Evolutionary conservation across 2,113 vertebrate species (phyloP).

Genomic region (Thunnus thynnus): DNA sequence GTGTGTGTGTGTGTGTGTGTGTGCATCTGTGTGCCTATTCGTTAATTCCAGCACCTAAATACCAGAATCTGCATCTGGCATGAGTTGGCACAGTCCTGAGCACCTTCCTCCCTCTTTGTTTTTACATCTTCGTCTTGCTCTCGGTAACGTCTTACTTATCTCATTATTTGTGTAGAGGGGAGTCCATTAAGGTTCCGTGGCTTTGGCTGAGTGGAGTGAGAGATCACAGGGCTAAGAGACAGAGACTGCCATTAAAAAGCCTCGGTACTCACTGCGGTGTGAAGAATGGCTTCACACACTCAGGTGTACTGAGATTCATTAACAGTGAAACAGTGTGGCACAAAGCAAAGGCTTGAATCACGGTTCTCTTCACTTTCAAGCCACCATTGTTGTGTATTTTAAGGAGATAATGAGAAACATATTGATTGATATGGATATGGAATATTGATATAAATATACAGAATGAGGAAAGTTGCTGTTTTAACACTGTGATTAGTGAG

Average conservation of each 20-base stretch:
- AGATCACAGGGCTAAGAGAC: constrained; percentile 63
- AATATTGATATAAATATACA: background rate
- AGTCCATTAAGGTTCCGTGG: constrained; percentile 73
- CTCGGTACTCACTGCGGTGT: constrained; percentile 47
- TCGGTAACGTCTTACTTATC: constrained; percentile 61
- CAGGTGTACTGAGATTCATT: constrained; percentile 45
- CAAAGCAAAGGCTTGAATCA: constrained; percentile 21
- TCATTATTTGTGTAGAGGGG: constrained; percentile 68
- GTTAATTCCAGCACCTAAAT: constrained; percentile 49
- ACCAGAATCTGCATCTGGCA: constrained; percentile 49
- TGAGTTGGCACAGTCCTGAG: constrained; percentile 26
- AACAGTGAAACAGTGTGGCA: constrained; percentile 31
- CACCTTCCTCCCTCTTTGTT: constrained; percentile 36
- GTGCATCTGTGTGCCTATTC: constrained; percentile 5
- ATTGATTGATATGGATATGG: too few species aligned
- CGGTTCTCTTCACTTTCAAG: constrained; percentile 1
- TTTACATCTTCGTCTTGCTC: constrained; percentile 45
- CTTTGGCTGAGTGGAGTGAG: constrained; percentile 64
- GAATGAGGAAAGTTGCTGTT: background rate
- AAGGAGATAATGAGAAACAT: too few species aligned
- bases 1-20: constrained; percentile 12
- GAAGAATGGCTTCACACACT: constrained; percentile 60
- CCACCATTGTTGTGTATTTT: constrained; percentile 7
- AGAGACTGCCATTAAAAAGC: constrained; percentile 62
- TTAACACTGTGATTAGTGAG: constrained; percentile 22